phyloP scores from a whole-genome alignment of 2,113 vertebrate species.

The Prunella himalayana region DNA sequence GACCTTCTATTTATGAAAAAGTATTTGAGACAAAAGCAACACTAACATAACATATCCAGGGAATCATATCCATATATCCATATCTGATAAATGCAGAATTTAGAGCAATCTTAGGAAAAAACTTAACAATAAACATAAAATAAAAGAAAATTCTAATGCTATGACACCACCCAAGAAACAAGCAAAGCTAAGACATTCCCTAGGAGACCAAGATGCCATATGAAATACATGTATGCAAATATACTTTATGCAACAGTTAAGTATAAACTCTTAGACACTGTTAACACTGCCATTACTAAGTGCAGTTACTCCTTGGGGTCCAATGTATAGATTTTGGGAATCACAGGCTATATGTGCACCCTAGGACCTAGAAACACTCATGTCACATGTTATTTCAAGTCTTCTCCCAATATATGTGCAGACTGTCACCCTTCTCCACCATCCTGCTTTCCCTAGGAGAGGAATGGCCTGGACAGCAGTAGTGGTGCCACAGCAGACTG shows the following conservation, averaged over 20 bases:
- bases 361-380: not conserved
- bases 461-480: not conserved
- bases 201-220: not conserved
- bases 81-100: not conserved
- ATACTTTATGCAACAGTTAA: no score
- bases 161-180: not conserved
- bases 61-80: not conserved
- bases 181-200: not conserved
- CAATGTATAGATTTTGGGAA: not conserved
- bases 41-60: not conserved
- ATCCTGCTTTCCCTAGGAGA: not conserved
- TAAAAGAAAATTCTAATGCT: not conserved
- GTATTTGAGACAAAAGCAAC: not conserved
- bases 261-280: not conserved
- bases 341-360: not conserved
- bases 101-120: not conserved
- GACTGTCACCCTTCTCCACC: not conserved
- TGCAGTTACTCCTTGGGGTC: not conserved
- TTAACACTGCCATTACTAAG: not conserved
- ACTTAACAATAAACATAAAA: not conserved
- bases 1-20: not conserved
- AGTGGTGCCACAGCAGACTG: not conserved
- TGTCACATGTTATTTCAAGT: not conserved
- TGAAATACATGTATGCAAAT: no score
- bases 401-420: not conserved